Evolutionary conservation across 2,797 vertebrate genomes (phyloP), one percentile per base, ranked within the genome.

Genomic region (Martes flavigula): DNA sequence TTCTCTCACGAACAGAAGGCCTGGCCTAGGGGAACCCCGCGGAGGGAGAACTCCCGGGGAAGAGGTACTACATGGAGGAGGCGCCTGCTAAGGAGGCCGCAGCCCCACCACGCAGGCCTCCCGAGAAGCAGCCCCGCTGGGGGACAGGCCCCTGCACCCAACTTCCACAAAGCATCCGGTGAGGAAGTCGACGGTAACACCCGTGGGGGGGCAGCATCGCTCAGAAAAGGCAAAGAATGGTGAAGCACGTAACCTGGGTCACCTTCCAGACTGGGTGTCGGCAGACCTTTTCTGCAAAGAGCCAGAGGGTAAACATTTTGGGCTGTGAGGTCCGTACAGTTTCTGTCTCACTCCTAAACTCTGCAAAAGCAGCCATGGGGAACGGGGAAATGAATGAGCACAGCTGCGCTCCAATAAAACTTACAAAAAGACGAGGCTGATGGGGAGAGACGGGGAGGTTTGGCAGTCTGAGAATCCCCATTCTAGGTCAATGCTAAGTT

Each of bases 401-500:
- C 1, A 14, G 75, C 35, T 2, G 7, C 2, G 1, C 4, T 30
- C 72, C 62, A 15, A 14, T 5, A 23, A 38, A 54, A 38, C 56
- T 73, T 11, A 83, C 27, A 70, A 27, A 70, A 40, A 25, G 3
- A 68, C 0, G 6, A 14, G 14, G 54, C 2, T n/a, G 35, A 48
- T 77, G 48, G 27, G 0, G 25, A 40, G 23, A 7, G 5, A 51
- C 38, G 6, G 62, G 32, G 23, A 3, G 43, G 58, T 30, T 18
- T 64, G 56, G 13, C 40, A 30, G 51, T 11, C 17, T 10, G 43
- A 97, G 9, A 27, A 58, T 87, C 51, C 38, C 46, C 56, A 35
- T 17, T 10, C 23, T 32, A 79, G 85, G 72, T 72, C 94, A 93
- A 56, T 56, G 89, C n/a, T 88, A 72, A 96, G 54, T 91, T 35